Evolutionary conservation across 53 echinoderm and acorn worm species (phyloP), one percentile per base, ranked within the genome.

Genomic region (Crossaster papposus): DNA sequence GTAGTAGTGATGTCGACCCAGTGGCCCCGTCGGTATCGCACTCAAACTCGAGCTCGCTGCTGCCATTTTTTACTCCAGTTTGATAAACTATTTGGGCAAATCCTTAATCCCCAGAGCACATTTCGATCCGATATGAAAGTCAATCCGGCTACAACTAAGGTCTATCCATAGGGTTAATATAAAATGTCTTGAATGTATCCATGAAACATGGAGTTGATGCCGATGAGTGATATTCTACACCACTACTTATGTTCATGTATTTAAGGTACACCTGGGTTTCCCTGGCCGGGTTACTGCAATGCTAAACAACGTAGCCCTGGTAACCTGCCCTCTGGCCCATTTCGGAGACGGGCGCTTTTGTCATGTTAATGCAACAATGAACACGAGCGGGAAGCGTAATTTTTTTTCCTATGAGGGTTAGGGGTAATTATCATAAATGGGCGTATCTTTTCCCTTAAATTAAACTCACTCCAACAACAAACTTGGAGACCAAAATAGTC

Each of bases 1-100:
- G 79, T 98, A 98, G 65, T 93, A 98, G 81, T 98, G 99, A 58
- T 80, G 84, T 20, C 92, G 85, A 29, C 94, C 96, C 70, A 93
- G 37, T 1, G 92, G 91, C 2, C 88, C 89, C 0, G 58, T 31
- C 10, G 80, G 75, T 74, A 74, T 35, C 17, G 17, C 36, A 3
- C 75, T 74, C 75, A 74, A 12, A 74, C 75, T 74, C 36, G 75
- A 12, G 36, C 75, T 74, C 36, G 75, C 75, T 35, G 75, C 75
- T 14, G 75, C 75, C 75, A 74, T 74, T 35, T n/a, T 18, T 12
- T 35, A 34, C 28, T 74, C 75, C 30, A 74, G 15, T 18, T 12
- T 71, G 12, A 71, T 13, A n/a, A 71, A 2, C 32, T 71, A n/a
- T 31, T 71, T 71, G 35, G 35, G 14, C 15, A 33, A 74, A 31